Conservation (phyloP, 2,797 vertebrate genomes). For the Peromyscus melanophrys region DNA sequence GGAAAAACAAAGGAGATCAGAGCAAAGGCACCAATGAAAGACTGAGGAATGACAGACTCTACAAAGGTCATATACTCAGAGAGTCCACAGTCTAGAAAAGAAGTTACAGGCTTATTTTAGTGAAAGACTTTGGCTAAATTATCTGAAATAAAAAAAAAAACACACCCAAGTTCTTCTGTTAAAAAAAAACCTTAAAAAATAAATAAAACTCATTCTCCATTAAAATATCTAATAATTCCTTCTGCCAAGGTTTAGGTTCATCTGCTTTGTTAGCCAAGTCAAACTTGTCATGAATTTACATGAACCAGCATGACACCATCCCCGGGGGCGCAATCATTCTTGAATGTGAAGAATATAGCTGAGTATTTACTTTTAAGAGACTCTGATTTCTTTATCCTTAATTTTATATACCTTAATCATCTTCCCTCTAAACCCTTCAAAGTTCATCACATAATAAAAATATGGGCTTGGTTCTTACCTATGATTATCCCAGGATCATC, state of each 20-base stretch:
- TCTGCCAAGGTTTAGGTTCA: conserved; percentile 63
- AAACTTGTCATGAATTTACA: conserved; percentile 67
- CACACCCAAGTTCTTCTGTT: conserved; percentile 40
- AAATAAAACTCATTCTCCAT: conserved; percentile 18
- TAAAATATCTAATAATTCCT: conserved; percentile 64
- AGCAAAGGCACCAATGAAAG: conserved; percentile 12
- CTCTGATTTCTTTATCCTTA: conserved; percentile 53
- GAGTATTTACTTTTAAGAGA: conserved; percentile 64
- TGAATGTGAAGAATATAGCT: conserved; percentile 48
- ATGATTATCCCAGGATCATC: conserved; percentile 42
- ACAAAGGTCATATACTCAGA: neutral
- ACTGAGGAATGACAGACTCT: neutral
- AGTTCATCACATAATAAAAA: conserved; percentile 36
- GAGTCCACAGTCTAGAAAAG: conserved; percentile 20
- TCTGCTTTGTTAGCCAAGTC: conserved; percentile 62
- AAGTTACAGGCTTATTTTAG: conserved; percentile 21
- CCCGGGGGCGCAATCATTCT: neutral
- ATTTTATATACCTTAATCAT: conserved; percentile 54
- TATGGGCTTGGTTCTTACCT: conserved; percentile 50
- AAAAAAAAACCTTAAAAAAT: conserved; percentile 11
- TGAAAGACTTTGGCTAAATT: conserved; percentile 47
- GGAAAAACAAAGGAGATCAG: conserved; percentile 30
- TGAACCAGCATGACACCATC: conserved; percentile 19
- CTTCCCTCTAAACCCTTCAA: conserved; percentile 56
- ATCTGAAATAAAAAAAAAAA: neutral